These are phyloP conservation scores for Sminthurinus signatus DNA, from an alignment of 1,140 invertebrate genomes.

Conservation along the genomic window DNA sequence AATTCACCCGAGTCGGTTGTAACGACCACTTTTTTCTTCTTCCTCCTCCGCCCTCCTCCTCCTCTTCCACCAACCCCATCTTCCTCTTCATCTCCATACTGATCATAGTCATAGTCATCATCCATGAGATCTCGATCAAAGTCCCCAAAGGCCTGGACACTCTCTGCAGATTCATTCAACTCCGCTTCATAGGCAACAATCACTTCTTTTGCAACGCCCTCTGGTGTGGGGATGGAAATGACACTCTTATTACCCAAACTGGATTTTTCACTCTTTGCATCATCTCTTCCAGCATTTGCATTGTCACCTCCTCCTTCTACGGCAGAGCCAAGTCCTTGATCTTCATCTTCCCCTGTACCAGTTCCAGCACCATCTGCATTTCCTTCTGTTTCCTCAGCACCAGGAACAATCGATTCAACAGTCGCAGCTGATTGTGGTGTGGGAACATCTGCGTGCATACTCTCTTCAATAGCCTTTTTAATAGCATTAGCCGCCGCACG, in stretches of 20 bases:
- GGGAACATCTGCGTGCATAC: too few relatives aligned
- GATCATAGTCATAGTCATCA: neutral
- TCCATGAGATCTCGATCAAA: neutral
- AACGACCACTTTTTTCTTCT: slow-evolving; percentile 11
- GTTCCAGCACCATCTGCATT: too few relatives aligned
- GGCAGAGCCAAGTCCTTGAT: too few relatives aligned
- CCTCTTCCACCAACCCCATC: neutral
- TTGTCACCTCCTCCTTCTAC: too few relatives aligned
- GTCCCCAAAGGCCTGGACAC: neutral
- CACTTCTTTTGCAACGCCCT: slow-evolving; percentile 1
- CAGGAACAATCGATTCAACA: too few relatives aligned
- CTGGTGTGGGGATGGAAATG: neutral
- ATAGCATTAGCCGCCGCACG: neutral
- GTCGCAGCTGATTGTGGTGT: too few relatives aligned
- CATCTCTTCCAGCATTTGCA: too few relatives aligned
- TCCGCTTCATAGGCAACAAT: neutral
- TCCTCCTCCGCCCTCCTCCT: too few relatives aligned
- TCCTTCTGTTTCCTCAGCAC: too few relatives aligned
- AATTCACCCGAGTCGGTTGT: slow-evolving; percentile 6
- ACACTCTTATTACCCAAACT: too few relatives aligned
- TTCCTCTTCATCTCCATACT: neutral
- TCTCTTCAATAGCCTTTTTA: neutral
- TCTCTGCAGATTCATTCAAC: neutral
- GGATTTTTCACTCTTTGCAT: too few relatives aligned
- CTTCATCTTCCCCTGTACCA: too few relatives aligned